Conservation (phyloP, 2,113 vertebrate species). For the Entomyzon cyanotis region DNA sequence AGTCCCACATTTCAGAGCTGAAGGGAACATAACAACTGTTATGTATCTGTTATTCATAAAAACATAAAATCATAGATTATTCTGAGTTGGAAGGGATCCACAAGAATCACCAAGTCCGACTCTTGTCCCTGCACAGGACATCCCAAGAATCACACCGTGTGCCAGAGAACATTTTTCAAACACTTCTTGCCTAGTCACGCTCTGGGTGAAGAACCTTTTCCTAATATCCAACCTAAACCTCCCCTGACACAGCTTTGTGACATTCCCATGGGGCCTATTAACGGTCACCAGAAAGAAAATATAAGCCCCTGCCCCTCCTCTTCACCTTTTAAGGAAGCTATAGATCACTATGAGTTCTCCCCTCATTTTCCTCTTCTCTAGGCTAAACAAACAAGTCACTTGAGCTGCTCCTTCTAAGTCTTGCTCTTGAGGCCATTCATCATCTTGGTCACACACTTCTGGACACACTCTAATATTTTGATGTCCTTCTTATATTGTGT, state of each 20-base stretch:
- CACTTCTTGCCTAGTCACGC: background rate
- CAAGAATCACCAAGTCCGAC: background rate
- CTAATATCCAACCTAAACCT: background rate
- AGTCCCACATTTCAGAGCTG: background rate
- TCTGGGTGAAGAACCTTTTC: background rate
- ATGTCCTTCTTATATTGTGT: background rate
- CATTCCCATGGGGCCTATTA: fast-evolving
- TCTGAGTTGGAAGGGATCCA: background rate
- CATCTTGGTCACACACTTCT: background rate
- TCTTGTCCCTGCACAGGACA: background rate
- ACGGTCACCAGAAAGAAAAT: background rate
- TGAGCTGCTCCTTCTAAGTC: background rate
- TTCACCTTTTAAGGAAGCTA: background rate
- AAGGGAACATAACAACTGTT: background rate
- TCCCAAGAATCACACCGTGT: background rate
- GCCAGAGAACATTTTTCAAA: background rate
- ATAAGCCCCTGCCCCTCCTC: background rate
- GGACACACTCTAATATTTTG: background rate
- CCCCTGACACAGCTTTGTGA: background rate
- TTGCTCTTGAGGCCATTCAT: background rate
- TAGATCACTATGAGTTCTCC: background rate
- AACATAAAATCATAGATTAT: background rate
- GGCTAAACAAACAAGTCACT: background rate
- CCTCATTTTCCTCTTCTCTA: background rate
- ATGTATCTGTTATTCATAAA: background rate